Evolutionary conservation across 2,797 vertebrate species (phyloP).

Genomic region (Ctenosaura bakeri): DNA sequence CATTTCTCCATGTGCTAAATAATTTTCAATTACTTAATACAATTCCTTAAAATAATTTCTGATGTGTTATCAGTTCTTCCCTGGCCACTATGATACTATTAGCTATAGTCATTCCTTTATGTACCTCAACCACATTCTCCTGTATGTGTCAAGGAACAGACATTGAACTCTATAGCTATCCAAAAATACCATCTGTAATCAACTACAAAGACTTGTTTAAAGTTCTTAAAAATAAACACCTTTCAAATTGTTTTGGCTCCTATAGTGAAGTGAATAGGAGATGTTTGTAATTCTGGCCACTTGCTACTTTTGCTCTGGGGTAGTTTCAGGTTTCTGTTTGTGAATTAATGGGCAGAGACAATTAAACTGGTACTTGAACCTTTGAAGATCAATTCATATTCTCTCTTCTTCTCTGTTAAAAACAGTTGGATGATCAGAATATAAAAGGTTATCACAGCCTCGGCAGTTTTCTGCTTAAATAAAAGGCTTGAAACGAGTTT

Average conservation of each 20-base stretch:
- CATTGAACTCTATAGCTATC: neutral
- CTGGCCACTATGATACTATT: neutral
- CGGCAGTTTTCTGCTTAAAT: neutral
- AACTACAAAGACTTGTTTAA: neutral
- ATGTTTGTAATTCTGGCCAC: neutral
- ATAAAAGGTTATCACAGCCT: neutral
- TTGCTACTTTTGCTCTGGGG: neutral
- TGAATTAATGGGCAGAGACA: neutral
- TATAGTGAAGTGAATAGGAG: too few relatives aligned
- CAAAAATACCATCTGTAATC: neutral
- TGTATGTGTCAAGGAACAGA: neutral
- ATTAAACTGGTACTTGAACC: neutral
- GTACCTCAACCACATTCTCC: neutral
- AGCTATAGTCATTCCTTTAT: neutral
- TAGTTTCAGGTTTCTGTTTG: too few relatives aligned
- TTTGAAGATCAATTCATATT: neutral
- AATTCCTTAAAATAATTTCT: too few relatives aligned
- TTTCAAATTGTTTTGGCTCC: neutral
- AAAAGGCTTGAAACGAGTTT: neutral
- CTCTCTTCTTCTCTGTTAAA: neutral
- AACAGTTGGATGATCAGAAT: neutral
- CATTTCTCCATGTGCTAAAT: too few relatives aligned
- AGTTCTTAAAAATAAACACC: neutral
- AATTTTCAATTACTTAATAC: too few relatives aligned
- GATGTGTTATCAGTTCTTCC: neutral